Evolutionary conservation across 1,140 invertebrate species (phyloP), one percentile per base, ranked within the genome.

Genomic region (Temnothorax longispinosus): DNA sequence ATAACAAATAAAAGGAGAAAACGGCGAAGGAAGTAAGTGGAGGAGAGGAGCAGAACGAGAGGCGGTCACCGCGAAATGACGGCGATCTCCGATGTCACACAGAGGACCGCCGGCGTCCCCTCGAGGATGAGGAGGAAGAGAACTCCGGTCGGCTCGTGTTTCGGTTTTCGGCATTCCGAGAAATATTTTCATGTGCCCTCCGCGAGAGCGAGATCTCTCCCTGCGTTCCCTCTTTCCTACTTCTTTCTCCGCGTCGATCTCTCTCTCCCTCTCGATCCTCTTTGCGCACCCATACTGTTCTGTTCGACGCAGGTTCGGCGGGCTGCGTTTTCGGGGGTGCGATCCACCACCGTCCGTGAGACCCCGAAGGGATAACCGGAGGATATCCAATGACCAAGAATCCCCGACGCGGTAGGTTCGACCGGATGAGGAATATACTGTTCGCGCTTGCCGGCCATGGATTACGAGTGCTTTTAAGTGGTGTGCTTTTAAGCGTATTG

Each of bases 51-150:
- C 10, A 8, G 75, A 35, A 81, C 74, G 74, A 87, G 91, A 86
- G 82, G 41, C 50, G 88, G 85, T 88, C 91, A 88, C 71, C 54
- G 86, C 76, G 87, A 71, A 89, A 88, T 85, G 87, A 85, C 89
- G 91, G 87, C 65, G 84, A 92, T 92, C 90, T 92, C 91, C 91
- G 89, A 91, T 92, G 90, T 92, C 91, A 92, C 91, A 92, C 88
- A 80, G 62, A 84, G 69, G 69, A 64, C 90, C 91, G 91, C 85
- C 85, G 75, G 72, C 60, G 75, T 67, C 65, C 58, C 47, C 47
- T 71, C 21, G 75, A 64, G 54, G 82, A 75, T 35, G 54, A 56
- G 35, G 60, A 72, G n/a, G 80, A 80, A 72, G 41, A 50, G 69
- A 84, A 58, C 84, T 87, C 35, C 32, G 69, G 60, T 44, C 88